These are phyloP conservation scores for Aporrectodea caliginosa DNA, from an alignment of 1,140 invertebrate species.

Conservation along the genomic window DNA sequence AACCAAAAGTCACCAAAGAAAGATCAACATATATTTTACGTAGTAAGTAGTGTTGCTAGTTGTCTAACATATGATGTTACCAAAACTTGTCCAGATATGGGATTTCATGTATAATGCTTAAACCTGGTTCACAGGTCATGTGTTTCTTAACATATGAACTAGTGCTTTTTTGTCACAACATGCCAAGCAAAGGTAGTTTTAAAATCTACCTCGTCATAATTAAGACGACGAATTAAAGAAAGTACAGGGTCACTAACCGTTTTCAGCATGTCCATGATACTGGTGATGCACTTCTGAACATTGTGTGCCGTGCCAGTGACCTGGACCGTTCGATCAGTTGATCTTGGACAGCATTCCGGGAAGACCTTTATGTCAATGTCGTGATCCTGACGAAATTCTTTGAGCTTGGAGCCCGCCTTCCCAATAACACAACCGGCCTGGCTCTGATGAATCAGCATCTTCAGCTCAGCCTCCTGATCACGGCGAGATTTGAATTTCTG, in stretches of 20 bases:
- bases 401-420: slow-evolving; percentile 91
- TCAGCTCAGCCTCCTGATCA: slow-evolving; percentile 56
- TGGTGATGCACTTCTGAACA: slow-evolving; percentile 57
- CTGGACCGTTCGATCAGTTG: slow-evolving; percentile 89
- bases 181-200: no score
- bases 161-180: no score
- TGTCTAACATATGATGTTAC: no score
- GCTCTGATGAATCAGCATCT: slow-evolving; percentile 93
- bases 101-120: no score
- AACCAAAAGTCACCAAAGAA: no score
- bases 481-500: not conserved
- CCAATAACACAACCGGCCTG: slow-evolving; percentile 97
- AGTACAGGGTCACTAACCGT: slow-evolving; percentile 29
- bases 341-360: slow-evolving; percentile 88
- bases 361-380: slow-evolving; percentile 93
- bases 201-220: no score
- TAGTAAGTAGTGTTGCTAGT: no score
- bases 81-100: no score
- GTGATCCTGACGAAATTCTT: slow-evolving; percentile 93
- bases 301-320: slow-evolving; percentile 77
- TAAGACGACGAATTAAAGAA: no score
- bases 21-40: no score
- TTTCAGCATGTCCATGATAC: slow-evolving; percentile 28
- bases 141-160: no score
- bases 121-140: no score